Conservation (phyloP, 2,888 invertebrate genomes). For the Ophion costatus region DNA sequence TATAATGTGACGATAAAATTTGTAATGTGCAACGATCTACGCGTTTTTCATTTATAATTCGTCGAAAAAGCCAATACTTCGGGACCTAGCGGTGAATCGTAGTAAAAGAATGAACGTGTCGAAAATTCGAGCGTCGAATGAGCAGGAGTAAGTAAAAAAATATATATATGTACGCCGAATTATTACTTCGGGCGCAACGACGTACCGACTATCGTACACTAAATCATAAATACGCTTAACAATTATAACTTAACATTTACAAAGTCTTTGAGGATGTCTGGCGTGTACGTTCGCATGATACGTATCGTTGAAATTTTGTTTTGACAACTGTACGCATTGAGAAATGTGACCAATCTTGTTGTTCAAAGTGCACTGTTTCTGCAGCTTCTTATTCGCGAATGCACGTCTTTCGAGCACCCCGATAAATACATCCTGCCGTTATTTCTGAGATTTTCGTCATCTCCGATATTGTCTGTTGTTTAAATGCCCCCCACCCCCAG, state of each 20-base stretch:
- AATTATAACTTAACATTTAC: slow-evolving; percentile 12
- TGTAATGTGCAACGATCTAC: slow-evolving; percentile 42
- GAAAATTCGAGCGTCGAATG: background rate
- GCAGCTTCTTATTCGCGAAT: background rate
- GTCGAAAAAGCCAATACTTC: slow-evolving; percentile 7
- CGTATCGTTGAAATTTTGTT: background rate
- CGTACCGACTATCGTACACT: slow-evolving; percentile 1
- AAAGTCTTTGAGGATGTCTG: background rate
- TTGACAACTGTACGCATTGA: background rate
- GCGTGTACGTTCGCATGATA: background rate
- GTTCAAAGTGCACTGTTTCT: background rate
- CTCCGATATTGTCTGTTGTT: background rate
- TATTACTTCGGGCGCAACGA: background rate
- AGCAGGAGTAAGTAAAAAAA: slow-evolving; percentile 29
- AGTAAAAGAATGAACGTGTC: slow-evolving; percentile 6
- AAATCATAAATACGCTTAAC: slow-evolving; percentile 30
- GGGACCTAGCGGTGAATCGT: slow-evolving; percentile 1
- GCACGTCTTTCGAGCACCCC: background rate
- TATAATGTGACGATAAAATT: slow-evolving; percentile 56
- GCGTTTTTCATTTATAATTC: slow-evolving; percentile 31
- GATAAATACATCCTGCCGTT: background rate
- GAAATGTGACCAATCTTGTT: background rate
- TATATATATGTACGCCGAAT: slow-evolving; percentile 11
- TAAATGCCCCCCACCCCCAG: background rate
- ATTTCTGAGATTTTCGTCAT: background rate